Evolutionary conservation across 2,113 vertebrate genomes (phyloP), one percentile per base, ranked within the genome.

Genomic region (Oceanodroma tethys): DNA sequence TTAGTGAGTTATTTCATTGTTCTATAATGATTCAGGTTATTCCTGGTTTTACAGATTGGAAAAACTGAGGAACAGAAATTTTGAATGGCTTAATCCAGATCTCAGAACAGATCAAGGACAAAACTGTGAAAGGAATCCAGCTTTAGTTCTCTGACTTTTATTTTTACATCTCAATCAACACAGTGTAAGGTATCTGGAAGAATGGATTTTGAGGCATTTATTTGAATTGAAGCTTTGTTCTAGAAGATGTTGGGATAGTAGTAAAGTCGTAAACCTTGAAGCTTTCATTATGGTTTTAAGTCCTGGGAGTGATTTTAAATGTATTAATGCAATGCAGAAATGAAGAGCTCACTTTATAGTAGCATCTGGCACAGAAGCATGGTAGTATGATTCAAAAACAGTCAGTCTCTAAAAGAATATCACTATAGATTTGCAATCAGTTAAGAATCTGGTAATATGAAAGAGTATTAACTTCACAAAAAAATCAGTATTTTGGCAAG

Each of bases 241-340:
- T 92, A 42, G 38, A 72, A 75, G 25, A 19, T 43, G 25, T 2
- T 91, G 34, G 10, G 18, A 4, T 58, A 62, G 30, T 56, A 76
- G 48, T 75, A 42, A 78, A 89, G 68, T 26, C 3, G 3, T 40
- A 75, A 71, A 29, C 38, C 36, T 53, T 42, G n/a, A 67, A 56
- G 19, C 10, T 71, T 96, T 68, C 52, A 15, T 79, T 86, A 68
- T 56, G 25, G n/a, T 92, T 26, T 88, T 79, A 86, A 89, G 42
- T 86, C 48, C 13, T 68, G 92, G 56, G 66, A 96, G 40, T 86
- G 81, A 71, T 96, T 86, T 96, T 81, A 94, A 96, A 90, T 52
- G 60, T 29, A 76, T 81, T 81, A 95, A 92, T 59, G n/a, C 59
- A 74, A 18, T 21, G 16, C 63, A 73, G 53, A 94, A 78, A 59